Percentiles rank a stretch among this genome's conserved stretches.
phyloP scores from a whole-genome alignment of 2,113 vertebrate species.

The Chlamydotis undulata region DNA sequence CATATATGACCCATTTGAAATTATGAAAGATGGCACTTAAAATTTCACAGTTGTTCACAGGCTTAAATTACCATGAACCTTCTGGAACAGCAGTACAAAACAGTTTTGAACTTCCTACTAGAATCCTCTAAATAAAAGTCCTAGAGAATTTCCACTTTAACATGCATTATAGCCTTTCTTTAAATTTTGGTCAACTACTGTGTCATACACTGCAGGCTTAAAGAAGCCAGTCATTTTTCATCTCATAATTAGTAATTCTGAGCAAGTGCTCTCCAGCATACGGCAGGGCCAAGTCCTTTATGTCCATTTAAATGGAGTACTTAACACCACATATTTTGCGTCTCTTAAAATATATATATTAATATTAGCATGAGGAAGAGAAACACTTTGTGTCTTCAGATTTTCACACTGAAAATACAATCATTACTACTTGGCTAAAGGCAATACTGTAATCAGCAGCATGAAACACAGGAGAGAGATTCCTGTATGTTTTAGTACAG shows the following conservation, averaged over 20 bases:
- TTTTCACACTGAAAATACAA: background rate
- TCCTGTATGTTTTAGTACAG: background rate
- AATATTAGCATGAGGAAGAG: background rate
- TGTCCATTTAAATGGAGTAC: background rate
- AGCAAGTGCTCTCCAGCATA: background rate
- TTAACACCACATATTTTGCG: background rate
- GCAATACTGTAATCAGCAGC: background rate
- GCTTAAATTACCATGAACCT: background rate
- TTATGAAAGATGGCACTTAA: background rate
- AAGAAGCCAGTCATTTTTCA: background rate
- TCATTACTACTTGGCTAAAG: background rate
- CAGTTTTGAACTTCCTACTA: background rate
- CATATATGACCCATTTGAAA: background rate
- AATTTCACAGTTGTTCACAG: background rate
- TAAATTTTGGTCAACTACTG: background rate
- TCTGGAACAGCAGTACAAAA: background rate
- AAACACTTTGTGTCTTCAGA: background rate
- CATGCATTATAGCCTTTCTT: background rate
- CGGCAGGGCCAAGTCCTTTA: background rate
- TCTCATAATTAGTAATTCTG: background rate
- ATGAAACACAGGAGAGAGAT: accelerated
- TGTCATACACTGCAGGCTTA: background rate
- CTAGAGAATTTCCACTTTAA: background rate
- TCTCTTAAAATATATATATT: background rate
- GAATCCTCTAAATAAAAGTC: background rate